Conservation (phyloP, 1,140 invertebrate species). For the Lutraria rhynchaena region DNA sequence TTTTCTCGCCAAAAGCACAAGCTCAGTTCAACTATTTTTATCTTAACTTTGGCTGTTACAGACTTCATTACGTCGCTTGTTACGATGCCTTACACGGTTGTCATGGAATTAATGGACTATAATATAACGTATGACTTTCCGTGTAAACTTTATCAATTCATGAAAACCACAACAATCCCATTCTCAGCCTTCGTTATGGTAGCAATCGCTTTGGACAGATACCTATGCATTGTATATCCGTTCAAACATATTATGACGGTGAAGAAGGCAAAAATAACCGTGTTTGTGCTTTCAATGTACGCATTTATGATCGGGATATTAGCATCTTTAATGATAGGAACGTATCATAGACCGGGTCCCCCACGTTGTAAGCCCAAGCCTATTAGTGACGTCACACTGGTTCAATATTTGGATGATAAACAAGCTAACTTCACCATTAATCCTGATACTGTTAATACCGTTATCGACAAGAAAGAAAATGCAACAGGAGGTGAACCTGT, state of each 20-base stretch:
- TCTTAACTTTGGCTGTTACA: slow-evolving; percentile 74
- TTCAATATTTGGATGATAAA: background rate
- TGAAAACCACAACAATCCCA: slow-evolving; percentile 76
- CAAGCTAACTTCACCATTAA: background rate
- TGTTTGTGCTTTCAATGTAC: slow-evolving; percentile 68
- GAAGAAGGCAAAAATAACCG: slow-evolving; percentile 72
- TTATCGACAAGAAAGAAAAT: background rate
- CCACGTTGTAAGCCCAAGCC: background rate
- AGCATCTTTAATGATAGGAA: slow-evolving; percentile 63
- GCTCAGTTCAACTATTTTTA: slow-evolving; percentile 77
- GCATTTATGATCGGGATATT: slow-evolving; percentile 73
- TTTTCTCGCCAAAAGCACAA: slow-evolving; percentile 77
- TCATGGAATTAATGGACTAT: slow-evolving; percentile 69
- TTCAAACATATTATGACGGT: slow-evolving; percentile 76
- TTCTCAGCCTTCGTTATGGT: slow-evolving; percentile 79
- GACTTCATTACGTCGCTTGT: slow-evolving; percentile 76
- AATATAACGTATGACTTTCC: slow-evolving; percentile 66
- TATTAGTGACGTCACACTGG: background rate
- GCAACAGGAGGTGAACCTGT: background rate
- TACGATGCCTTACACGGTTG: slow-evolving; percentile 75
- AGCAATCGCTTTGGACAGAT: slow-evolving; percentile 79
- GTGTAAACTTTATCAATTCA: slow-evolving; percentile 77
- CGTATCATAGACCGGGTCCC: background rate
- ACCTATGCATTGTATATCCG: slow-evolving; percentile 78
- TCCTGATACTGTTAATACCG: background rate